Conservation (phyloP, 2,888 invertebrate species). For the Seira sanloemensis region DNA sequence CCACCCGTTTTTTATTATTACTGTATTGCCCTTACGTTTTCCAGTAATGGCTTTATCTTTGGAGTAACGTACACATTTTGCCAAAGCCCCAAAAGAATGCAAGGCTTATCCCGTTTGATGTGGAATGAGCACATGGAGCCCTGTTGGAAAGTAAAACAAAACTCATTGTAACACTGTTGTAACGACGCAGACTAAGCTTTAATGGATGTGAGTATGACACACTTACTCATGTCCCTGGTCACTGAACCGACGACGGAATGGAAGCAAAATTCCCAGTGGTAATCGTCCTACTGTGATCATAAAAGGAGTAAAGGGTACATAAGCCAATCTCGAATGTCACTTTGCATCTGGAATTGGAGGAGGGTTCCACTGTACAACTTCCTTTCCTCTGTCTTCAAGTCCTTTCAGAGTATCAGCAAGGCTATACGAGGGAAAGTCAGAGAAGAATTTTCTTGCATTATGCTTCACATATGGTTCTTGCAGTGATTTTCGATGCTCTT, state of each 20-base stretch:
- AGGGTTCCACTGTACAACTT: too few species aligned
- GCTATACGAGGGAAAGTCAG: not conserved
- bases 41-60: slow-evolving; percentile 49
- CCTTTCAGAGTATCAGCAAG: not conserved
- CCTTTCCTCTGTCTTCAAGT: too few species aligned
- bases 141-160: slow-evolving; percentile 36
- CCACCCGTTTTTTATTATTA: slow-evolving; percentile 7
- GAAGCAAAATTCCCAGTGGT: slow-evolving; percentile 1
- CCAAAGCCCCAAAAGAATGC: not conserved
- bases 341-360: slow-evolving; percentile 7
- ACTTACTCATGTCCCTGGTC: not conserved
- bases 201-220: not conserved
- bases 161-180: slow-evolving; percentile 30
- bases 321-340: slow-evolving; percentile 58
- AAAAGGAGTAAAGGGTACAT: slow-evolving; percentile 3
- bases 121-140: too few species aligned
- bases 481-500: slow-evolving; percentile 5
- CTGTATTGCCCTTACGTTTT: not conserved
- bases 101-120: slow-evolving; percentile 7
- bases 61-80: not conserved
- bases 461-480: not conserved
- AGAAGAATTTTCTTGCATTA: slow-evolving; percentile 16
- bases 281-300: not conserved
- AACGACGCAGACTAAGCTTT: too few species aligned
- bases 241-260: not conserved